Conservation (phyloP, 2,113 vertebrate genomes). For the Sylvia atricapilla region DNA sequence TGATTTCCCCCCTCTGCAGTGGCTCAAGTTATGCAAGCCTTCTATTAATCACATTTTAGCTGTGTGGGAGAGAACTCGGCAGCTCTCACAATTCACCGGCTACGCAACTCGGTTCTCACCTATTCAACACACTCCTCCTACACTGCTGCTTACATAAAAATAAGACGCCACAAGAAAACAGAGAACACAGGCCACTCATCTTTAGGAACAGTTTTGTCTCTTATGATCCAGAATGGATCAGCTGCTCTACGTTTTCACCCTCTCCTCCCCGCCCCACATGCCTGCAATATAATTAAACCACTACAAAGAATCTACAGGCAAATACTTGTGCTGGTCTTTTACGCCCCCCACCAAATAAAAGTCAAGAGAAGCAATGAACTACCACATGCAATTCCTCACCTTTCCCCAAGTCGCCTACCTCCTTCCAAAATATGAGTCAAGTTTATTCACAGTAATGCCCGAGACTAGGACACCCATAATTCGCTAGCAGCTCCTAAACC, state of each 20-base stretch:
- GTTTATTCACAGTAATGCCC: neutral
- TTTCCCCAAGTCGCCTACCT: neutral
- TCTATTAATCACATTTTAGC: constrained; percentile 31
- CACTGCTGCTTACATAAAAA: constrained; percentile 32
- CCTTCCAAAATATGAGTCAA: constrained; percentile 23
- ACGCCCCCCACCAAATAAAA: neutral
- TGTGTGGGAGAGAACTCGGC: constrained; percentile 15
- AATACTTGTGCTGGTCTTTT: neutral
- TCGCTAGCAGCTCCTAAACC: neutral
- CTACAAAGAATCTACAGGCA: constrained; percentile 29
- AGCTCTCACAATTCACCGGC: neutral
- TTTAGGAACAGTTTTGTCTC: constrained; percentile 19
- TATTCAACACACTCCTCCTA: constrained; percentile 48
- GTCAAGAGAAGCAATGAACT: neutral
- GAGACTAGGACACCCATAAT: neutral
- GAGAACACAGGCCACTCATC: constrained; percentile 31
- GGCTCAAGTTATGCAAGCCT: constrained; percentile 13
- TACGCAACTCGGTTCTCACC: neutral
- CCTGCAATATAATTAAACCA: constrained; percentile 32
- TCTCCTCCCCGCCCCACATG: neutral
- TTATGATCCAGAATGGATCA: constrained; percentile 15
- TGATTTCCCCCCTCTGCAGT: neutral
- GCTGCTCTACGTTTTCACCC: neutral
- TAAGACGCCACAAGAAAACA: constrained; percentile 6
- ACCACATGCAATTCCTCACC: neutral